Base-by-base conservation (phyloP, 2,888 invertebrate genomes). In the Heliconius sara region DNA sequence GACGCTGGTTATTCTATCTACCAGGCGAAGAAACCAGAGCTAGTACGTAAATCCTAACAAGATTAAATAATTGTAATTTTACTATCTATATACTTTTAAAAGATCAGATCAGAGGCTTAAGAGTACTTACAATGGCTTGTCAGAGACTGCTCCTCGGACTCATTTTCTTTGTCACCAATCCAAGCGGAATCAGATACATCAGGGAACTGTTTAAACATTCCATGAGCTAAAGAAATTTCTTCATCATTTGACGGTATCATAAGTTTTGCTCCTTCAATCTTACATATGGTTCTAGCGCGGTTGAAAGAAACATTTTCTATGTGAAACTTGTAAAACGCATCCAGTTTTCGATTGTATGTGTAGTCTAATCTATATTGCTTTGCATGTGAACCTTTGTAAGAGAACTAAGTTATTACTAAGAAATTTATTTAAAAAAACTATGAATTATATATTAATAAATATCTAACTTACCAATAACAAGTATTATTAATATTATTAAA, bases 301-400 rank as follows among this genome's bases (percentile, higher is more conserved):
- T 22, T 30, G 0, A 39, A 57, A 0, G 34, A 25, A 0, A 68
- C 80, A 0, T 72, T 52, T 68, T 91, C 92, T 0, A 88, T 86
- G 79, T 93, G 93, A 0, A 93, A 84, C 80, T 93, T 93, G 85
- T 93, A 93, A 84, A 90, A 93, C 0, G 92, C 89, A 78, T 91
- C 87, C 0, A 90, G 87, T 60, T 85, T 86, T 1, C 66, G 70
- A 75, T 90, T 91, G 83, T 92, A 93, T 3, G 82, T 87, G 76
- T 93, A 93, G 82, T 93, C 93, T 0, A 80, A 73, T 0, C 93
- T 88, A 78, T 90, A 93, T 0, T 81, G 83, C 78, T 89, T 90
- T 1, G 82, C 83, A 13, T 12, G 79, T 43, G 39, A 47, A 2
- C 34, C 60, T 73, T 30, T 34, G 39, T 1, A 73, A 13, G 9